Evolutionary conservation across 1,140 invertebrate genomes (phyloP), one percentile per base, ranked within the genome.

Genomic region (Oryzaephilus surinamensis): DNA sequence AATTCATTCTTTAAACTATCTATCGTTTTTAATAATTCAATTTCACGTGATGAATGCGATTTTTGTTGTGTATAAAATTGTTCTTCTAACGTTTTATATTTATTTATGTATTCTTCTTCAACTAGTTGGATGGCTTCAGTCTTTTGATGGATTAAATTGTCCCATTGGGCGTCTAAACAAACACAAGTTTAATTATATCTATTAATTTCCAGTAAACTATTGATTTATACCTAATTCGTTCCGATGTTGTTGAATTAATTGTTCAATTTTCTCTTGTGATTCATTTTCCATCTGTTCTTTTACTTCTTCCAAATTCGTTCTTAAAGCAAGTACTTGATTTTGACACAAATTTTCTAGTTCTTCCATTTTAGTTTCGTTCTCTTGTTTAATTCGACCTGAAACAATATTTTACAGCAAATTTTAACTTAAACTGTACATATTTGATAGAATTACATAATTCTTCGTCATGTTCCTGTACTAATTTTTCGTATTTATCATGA

Each of bases 401-500:
- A 48, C n/a, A 43, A 20, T 16, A 32, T 24, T 6, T 24, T n/a
- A n/a, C n/a, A n/a, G n/a, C 20, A 2, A 13, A 7, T 24, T 35
- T 12, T 35, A 35, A 23, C 20, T 35, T 23, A 4, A 13, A 32
- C 6, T n/a, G n/a, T n/a, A n/a, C n/a, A n/a, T 4, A 17, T 17
- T 32, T 16, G 29, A 10, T 7, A 10, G 8, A 7, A 57, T 57
- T 56, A 77, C 75, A 69, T 50, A 79, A 51, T 60, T 79, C 68
- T 46, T 69, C 60, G 40, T 69, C 64, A 55, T 77, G 69, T 36
- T 71, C 52, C 16, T 67, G 57, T 13, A 64, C 56, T 41, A 79
- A 52, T 47, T 72, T 68, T 51, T 79, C 74, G 29, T 72, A 64
- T 53, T 68, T 61, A 16, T 73, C 69, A 33, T 71, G 65, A 49